These are phyloP conservation scores for Noctuana brunneofusca DNA, from an alignment of 2,888 invertebrate species.

Conservation along the genomic window DNA sequence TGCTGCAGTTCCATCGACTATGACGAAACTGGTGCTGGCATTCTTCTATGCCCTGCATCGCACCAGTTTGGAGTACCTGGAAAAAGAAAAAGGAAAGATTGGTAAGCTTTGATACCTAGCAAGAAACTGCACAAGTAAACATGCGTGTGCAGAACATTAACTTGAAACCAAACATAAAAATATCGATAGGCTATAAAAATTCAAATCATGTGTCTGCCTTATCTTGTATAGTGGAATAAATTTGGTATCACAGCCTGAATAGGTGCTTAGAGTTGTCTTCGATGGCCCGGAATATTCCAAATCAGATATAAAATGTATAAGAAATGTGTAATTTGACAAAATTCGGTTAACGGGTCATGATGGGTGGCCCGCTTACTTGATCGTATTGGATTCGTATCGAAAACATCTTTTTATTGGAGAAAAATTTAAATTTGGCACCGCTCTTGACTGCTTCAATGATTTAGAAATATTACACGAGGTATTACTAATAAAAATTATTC, in stretches of 20 bases:
- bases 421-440: slow-evolving; percentile 11
- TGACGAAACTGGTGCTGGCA: slow-evolving; percentile 94
- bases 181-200: slow-evolving; percentile 47
- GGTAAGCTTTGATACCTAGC: too few species aligned
- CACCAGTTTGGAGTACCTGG: slow-evolving; percentile 91
- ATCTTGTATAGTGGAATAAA: slow-evolving; percentile 40
- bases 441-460: background rate
- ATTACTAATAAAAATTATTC: too few species aligned
- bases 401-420: slow-evolving; percentile 9
- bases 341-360: slow-evolving; percentile 22
- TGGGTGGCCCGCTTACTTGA: slow-evolving; percentile 19
- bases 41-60: slow-evolving; percentile 92
- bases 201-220: slow-evolving; percentile 41
- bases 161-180: slow-evolving; percentile 24
- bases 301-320: slow-evolving; percentile 24
- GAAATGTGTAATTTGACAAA: slow-evolving; percentile 22
- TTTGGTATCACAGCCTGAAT: slow-evolving; percentile 42
- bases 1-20: slow-evolving; percentile 95
- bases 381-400: slow-evolving; percentile 6
- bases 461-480: too few species aligned
- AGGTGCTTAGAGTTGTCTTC: slow-evolving; percentile 38
- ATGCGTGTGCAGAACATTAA: slow-evolving; percentile 3
- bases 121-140: background rate
- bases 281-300: slow-evolving; percentile 15
- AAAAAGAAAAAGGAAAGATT: slow-evolving; percentile 46